Evolutionary conservation across 1,140 invertebrate species (phyloP).

Genomic region (Heliconius eleuchia): DNA sequence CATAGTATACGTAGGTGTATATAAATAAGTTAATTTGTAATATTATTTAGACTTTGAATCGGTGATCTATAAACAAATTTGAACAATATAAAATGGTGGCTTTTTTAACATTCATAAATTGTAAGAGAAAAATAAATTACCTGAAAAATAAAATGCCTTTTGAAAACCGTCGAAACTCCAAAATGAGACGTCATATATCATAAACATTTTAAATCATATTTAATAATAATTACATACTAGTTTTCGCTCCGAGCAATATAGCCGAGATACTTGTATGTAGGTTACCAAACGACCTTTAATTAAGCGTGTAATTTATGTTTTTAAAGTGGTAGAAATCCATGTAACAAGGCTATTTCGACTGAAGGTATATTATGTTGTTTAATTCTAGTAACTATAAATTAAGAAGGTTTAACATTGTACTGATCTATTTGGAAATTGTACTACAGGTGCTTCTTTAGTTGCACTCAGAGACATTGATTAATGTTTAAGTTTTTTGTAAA

Average conservation of each 20-base stretch:
- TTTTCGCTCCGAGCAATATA: neutral
- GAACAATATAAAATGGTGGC: no score
- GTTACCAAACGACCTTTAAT: constrained; percentile 16
- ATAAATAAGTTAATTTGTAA: no score
- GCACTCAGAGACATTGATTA: neutral
- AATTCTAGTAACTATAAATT: neutral
- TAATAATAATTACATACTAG: neutral
- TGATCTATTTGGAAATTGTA: neutral
- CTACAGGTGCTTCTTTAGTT: neutral
- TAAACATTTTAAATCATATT: neutral
- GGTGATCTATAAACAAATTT: no score
- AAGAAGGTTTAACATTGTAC: neutral
- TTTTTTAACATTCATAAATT: no score
- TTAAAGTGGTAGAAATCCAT: constrained; percentile 8
- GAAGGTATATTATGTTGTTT: neutral
- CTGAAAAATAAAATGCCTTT: no score
- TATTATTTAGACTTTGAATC: no score
- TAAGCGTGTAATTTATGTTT: constrained; percentile 6
- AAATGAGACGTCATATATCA: no score
- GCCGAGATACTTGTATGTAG: constrained; percentile 6
- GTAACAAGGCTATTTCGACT: neutral
- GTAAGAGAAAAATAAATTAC: no score
- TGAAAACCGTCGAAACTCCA: no score
- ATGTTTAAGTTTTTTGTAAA: no score
- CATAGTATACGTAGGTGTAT: no score